Evolutionary conservation across 1,140 invertebrate genomes (phyloP).

Genomic region (Leptinotarsa texana): DNA sequence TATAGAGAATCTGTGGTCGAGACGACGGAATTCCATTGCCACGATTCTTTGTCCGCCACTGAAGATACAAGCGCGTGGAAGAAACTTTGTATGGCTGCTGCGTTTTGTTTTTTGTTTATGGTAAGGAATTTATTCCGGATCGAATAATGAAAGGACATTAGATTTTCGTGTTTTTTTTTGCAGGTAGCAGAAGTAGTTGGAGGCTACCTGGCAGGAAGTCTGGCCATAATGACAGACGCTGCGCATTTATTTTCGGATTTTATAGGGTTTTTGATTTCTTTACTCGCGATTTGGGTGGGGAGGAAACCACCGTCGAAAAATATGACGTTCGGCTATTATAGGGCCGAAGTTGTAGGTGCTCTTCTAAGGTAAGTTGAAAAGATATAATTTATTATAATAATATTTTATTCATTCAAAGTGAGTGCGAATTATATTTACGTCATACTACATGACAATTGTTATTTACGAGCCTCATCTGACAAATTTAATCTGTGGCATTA

Average conservation of each 20-base stretch:
- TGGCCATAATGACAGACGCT: conserved; percentile 83
- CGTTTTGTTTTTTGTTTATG: conserved; percentile 69
- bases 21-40: conserved; percentile 48
- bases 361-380: conserved; percentile 55
- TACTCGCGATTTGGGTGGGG: conserved; percentile 75
- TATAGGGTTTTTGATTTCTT: conserved; percentile 77
- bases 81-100: conserved; percentile 62
- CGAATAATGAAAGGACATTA: no score
- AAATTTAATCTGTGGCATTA: no score
- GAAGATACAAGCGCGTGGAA: conserved; percentile 45
- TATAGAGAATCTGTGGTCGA: conserved; percentile 33
- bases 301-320: conserved; percentile 66
- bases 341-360: conserved; percentile 70
- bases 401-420: no score
- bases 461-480: no score
- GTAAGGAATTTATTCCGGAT: conserved; percentile 53
- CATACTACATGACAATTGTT: no score
- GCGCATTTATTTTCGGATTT: conserved; percentile 84
- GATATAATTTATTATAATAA: background rate
- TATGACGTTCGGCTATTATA: conserved; percentile 81
- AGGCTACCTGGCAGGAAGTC: conserved; percentile 77
- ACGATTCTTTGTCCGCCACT: conserved; percentile 33
- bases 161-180: background rate
- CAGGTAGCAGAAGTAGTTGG: conserved; percentile 69
- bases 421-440: no score